A percentile compares a stretch with the other conserved stretches of the same genome.
Evolutionary conservation across 2,113 vertebrate species (phyloP).

Genomic region (Rhinolophus ferrumequinum): DNA sequence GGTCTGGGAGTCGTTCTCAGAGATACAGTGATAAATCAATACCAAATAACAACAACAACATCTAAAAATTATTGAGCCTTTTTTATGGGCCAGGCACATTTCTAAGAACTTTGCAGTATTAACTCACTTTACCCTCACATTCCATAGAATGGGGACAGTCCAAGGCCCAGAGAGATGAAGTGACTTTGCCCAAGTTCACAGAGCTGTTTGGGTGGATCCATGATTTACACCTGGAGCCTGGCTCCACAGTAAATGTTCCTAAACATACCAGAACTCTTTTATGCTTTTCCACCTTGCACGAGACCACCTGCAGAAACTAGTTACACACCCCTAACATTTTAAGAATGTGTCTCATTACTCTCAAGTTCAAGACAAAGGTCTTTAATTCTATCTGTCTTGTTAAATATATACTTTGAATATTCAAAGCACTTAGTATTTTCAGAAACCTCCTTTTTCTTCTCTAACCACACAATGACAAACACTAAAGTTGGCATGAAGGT

Average conservation of each 20-base stretch:
- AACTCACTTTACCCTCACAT: neutral
- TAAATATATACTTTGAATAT: neutral
- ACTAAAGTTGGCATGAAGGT: neutral
- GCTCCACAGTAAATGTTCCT: accelerated
- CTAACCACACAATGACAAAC: neutral
- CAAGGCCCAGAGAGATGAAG: neutral
- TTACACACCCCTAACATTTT: neutral
- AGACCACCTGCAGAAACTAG: neutral
- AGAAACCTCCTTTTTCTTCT: neutral
- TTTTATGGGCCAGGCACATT: neutral
- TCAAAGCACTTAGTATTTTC: neutral
- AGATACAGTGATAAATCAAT: neutral
- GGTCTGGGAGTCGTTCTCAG: neutral
- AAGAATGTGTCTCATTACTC: neutral
- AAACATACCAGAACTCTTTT: neutral
- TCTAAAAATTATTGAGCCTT: neutral
- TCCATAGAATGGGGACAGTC: neutral
- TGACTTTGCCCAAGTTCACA: neutral
- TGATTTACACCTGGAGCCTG: neutral
- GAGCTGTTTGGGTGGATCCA: neutral
- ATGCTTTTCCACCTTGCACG: neutral
- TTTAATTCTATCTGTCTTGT: neutral
- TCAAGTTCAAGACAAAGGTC: neutral
- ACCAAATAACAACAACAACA: neutral
- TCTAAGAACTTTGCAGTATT: neutral